These are phyloP conservation scores for Pterophyllum scalare DNA, from an alignment of 2,113 vertebrate species.

Conservation along the genomic window DNA sequence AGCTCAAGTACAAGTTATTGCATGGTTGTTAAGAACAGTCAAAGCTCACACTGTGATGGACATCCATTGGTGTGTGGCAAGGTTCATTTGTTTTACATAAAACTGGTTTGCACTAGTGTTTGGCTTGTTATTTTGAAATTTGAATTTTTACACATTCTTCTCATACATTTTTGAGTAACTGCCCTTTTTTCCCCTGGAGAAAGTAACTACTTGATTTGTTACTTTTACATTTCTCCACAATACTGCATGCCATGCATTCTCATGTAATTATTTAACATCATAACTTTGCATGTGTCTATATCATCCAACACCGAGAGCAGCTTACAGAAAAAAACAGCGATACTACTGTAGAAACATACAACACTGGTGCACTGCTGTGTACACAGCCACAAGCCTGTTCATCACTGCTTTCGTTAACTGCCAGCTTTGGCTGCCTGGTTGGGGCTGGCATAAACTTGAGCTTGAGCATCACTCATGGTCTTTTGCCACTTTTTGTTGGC, in stretches of 20 bases:
- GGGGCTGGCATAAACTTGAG: not conserved
- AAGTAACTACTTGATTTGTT: not conserved
- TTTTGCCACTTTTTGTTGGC: not conserved
- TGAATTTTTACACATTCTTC: not conserved
- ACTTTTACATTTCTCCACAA: not conserved
- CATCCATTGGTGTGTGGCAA: not conserved
- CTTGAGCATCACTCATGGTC: not conserved
- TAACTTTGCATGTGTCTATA: too few species aligned
- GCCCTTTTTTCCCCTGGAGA: too few species aligned
- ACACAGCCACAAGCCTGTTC: not conserved
- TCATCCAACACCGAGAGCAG: not conserved
- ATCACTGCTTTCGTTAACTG: not conserved
- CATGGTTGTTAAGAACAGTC: not conserved
- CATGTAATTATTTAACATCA: too few species aligned
- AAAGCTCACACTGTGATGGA: not conserved
- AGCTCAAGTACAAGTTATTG: not conserved
- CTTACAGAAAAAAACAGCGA: not conserved
- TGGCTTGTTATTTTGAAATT: not conserved
- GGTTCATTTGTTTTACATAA: not conserved
- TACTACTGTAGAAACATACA: not conserved
- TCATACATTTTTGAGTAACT: not conserved
- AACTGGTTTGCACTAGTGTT: not conserved
- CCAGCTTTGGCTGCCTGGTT: not conserved
- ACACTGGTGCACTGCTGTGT: not conserved
- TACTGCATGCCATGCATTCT: fast-evolving